phyloP scores from a whole-genome alignment of 2,797 vertebrate species.

The Alexandromys oeconomus region DNA sequence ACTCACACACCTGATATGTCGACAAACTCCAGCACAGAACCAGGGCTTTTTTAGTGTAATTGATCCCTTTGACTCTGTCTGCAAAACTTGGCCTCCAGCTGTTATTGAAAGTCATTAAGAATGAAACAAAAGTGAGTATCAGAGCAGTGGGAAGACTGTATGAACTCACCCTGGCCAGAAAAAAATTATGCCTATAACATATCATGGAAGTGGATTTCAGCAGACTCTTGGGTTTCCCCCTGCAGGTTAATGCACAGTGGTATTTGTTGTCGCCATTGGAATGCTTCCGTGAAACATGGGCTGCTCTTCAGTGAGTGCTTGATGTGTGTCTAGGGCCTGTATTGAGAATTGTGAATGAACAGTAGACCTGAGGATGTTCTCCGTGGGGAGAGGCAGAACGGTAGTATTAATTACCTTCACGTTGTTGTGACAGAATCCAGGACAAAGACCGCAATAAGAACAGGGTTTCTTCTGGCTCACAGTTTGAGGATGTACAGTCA shows the following conservation, averaged over 20 bases:
- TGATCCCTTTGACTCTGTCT: background rate
- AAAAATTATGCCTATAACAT: background rate
- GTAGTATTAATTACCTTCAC: background rate
- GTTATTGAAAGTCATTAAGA: background rate
- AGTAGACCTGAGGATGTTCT: background rate
- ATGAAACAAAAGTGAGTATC: background rate
- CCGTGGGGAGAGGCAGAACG: fast-evolving
- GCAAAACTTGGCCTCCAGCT: background rate
- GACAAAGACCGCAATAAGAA: background rate
- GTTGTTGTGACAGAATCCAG: background rate
- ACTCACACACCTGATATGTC: no score
- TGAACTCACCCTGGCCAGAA: background rate
- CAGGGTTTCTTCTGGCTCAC: background rate
- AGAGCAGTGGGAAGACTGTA: background rate
- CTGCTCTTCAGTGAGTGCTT: background rate
- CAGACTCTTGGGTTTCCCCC: background rate
- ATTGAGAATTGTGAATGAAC: no score
- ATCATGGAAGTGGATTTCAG: background rate
- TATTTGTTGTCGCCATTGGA: background rate
- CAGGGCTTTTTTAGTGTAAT: background rate
- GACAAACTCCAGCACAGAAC: background rate
- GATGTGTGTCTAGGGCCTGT: background rate
- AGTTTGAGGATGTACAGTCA: background rate
- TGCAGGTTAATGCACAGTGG: background rate
- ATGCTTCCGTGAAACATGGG: background rate